phyloP scores from a whole-genome alignment of 2,797 vertebrate species.

The Lateolabrax maculatus region DNA sequence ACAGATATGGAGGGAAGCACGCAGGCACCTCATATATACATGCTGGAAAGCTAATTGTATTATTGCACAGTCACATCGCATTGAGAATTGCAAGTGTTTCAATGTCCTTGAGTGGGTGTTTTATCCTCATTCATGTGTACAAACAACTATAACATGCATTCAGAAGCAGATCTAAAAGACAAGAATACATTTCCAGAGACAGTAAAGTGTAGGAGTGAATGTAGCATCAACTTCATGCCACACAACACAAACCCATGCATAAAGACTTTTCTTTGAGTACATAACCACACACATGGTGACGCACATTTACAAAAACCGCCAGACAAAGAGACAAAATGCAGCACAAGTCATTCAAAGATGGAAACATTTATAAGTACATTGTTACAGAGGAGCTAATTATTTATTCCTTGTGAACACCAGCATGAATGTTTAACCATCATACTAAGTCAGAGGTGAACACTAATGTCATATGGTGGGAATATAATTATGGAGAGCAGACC shows the following conservation, averaged over 20 bases:
- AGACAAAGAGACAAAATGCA: slow-evolving; percentile 41
- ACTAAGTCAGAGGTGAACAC: slow-evolving; percentile 15
- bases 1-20: slow-evolving; percentile 49
- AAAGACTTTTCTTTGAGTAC: slow-evolving; percentile 34
- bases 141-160: slow-evolving; percentile 67
- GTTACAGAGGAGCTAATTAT: slow-evolving; percentile 27
- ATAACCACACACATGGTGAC: slow-evolving; percentile 39
- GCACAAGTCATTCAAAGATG: slow-evolving; percentile 40
- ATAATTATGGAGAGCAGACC: slow-evolving; percentile 51
- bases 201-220: slow-evolving; percentile 36
- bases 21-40: slow-evolving; percentile 64
- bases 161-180: slow-evolving; percentile 45
- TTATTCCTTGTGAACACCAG: slow-evolving; percentile 34
- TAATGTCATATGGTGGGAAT: slow-evolving; percentile 33
- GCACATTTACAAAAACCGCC: slow-evolving; percentile 53
- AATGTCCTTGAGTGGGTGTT: slow-evolving; percentile 34
- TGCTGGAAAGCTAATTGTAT: slow-evolving; percentile 53
- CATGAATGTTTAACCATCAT: slow-evolving; percentile 36
- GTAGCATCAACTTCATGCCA: slow-evolving; percentile 69
- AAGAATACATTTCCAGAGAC: slow-evolving; percentile 43
- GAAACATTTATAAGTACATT: slow-evolving; percentile 36
- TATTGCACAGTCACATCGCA: slow-evolving; percentile 39
- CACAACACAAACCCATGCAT: slow-evolving; percentile 75
- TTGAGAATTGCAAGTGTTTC: slow-evolving; percentile 30
- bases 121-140: slow-evolving; percentile 27